phyloP scores from a whole-genome alignment of 1,140 invertebrate genomes.

The Stegodyphus dumicola region DNA sequence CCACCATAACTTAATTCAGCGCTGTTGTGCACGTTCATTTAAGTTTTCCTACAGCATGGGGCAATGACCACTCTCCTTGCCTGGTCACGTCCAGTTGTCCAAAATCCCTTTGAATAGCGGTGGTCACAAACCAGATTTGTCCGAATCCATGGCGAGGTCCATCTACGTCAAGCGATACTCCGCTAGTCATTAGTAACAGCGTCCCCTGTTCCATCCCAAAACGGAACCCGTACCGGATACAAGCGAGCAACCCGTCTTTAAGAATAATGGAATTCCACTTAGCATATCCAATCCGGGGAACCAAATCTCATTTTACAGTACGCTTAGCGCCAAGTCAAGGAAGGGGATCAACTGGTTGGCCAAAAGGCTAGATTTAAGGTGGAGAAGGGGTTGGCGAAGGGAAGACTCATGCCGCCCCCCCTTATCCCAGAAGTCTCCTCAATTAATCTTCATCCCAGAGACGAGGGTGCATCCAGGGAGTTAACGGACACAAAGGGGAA shows the following conservation, averaged over 20 bases:
- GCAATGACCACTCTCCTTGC: slow-evolving; percentile 29
- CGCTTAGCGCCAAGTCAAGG: slow-evolving; percentile 22
- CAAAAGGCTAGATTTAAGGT: not conserved
- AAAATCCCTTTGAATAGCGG: slow-evolving; percentile 4
- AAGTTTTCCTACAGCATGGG: no score
- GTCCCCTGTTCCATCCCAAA: not conserved
- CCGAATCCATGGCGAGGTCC: slow-evolving; percentile 20
- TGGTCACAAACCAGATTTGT: slow-evolving; percentile 30
- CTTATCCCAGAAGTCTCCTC: slow-evolving; percentile 15
- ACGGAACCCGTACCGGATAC: not conserved
- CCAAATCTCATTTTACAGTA: slow-evolving; percentile 46
- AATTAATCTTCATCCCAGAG: slow-evolving; percentile 37
- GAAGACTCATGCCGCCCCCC: not conserved
- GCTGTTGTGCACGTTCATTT: no score
- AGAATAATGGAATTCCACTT: slow-evolving; percentile 53
- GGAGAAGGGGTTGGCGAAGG: slow-evolving; percentile 9
- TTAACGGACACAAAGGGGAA: slow-evolving; percentile 24
- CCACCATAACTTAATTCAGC: no score
- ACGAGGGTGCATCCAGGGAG: no score
- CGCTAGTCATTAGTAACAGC: slow-evolving; percentile 28
- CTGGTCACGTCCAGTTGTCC: slow-evolving; percentile 40
- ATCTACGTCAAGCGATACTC: slow-evolving; percentile 30
- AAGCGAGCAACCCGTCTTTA: slow-evolving; percentile 8
- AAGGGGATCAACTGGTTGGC: slow-evolving; percentile 27
- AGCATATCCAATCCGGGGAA: slow-evolving; percentile 19